Base-by-base conservation (phyloP, 23 tunicate genomes). In the Trididemnum clinides region DNA sequence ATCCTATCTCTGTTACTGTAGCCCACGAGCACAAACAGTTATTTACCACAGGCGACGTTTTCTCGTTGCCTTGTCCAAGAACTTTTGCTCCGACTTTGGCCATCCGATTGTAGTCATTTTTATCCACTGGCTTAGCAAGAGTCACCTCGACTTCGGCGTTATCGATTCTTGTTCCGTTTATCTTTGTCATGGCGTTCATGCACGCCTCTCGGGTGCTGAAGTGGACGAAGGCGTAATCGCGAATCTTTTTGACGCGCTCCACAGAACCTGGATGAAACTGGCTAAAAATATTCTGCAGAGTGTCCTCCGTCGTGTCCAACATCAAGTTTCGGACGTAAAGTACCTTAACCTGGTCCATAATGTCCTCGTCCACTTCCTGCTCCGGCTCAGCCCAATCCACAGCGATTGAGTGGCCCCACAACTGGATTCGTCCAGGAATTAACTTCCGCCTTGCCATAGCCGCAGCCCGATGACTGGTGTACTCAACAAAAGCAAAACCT, bases 371-470 rank as follows among this genome's bases (percentile, higher is more conserved):
- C 2, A 97, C 99, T 65, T 97, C 97, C 72, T 92, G 96, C 76
- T 97, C 99, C 32, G 99, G 99, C 50, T 97, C 99, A 19, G 99
- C 99, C 99, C 99, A 97, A 63, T 97, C 99, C 10, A 97, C 99
- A 59, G 99, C 99, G n/a, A 97, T 97, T 6, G 96, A 97, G 80
- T 97, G 99, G 2, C 99, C 99, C 99, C 99, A 97, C 3, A 97
- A 86, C 77, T 97, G 99, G 20, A 97, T 97, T 62, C 99, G 82
- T 0, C 99, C 99, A 0, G 99, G 99, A 57, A 97, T 97, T 20
- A 97, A 79, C 39, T 97, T 97, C 57, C 95, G 57, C 64, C 98
- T 66, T 1, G 98, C 98, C 98, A 94, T 94, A n/a, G 98, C 98
- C 1, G 98, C 98, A 19, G 98, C 86, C 50, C 85, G 92, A 57